Evolutionary conservation across 2,113 vertebrate genomes (phyloP), one percentile per base, ranked within the genome.

Genomic region (Falco punctatus): DNA sequence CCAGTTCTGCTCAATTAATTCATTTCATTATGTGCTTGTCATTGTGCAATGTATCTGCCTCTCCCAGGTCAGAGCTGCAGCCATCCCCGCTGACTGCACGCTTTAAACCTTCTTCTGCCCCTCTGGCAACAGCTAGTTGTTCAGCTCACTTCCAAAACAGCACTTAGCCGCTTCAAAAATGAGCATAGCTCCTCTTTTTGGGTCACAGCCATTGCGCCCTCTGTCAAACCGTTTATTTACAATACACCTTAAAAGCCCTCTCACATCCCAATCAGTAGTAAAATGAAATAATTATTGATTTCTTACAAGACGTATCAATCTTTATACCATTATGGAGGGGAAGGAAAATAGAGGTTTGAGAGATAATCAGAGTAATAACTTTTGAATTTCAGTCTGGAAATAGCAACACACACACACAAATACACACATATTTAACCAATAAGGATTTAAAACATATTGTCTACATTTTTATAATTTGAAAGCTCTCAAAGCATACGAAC

Each of bases 221-320:
- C 66, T 80, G 46, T 48, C 91, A 82, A 72, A 58, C 19, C 58
- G 42, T 84, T 91, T 91, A 81, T 89, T 94, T 95, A 92, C 75
- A 74, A 57, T 48, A 38, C 28, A 62, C 58, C 86, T 69, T 72
- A 90, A 94, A 94, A 92, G 89, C 62, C 46, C 67, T 67, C 49
- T 85, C 72, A 84, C 77, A 54, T 87, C 77, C 61, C 69, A 65
- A 65, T 79, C 69, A 85, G 77, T 16, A 89, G 69, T 13, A 75
- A 91, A 94, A 89, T 35, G 24, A 94, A 91, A 94, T 84, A 90
- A 88, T 81, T 44, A 69, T 87, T 65, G 90, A 89, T 96, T 91
- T 75, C 69, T 81, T 83, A 71, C 26, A 71, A 88, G 59, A 93
- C 28, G 21, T 51, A 74, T 78, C 62, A 72, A 65, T 78, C 51